These are phyloP conservation scores for Digitonthophagus gazella DNA, from an alignment of 2,888 invertebrate genomes.

Conservation along the genomic window DNA sequence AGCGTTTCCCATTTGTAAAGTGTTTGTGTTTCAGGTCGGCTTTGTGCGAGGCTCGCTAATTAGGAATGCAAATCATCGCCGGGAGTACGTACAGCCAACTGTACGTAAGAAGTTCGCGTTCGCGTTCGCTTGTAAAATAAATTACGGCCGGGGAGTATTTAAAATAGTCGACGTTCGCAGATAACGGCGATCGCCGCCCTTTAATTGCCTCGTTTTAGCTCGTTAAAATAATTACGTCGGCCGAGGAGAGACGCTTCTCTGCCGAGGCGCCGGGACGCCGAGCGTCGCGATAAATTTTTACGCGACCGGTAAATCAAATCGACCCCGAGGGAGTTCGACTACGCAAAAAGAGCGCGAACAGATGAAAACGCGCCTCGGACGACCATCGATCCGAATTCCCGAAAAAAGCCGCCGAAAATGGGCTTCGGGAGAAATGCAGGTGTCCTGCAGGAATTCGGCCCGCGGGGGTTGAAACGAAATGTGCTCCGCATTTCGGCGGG, in stretches of 20 bases:
- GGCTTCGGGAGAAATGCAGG: background rate
- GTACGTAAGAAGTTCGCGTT: background rate
- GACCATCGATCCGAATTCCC: background rate
- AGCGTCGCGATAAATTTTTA: background rate
- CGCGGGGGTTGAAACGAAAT: background rate
- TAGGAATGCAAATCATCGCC: background rate
- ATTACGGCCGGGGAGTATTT: background rate
- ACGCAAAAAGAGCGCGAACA: background rate
- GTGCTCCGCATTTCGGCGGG: background rate
- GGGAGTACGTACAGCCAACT: background rate
- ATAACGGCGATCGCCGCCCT: background rate
- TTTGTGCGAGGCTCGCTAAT: background rate
- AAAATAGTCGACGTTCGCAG: background rate
- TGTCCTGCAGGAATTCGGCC: background rate
- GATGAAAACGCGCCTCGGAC: background rate
- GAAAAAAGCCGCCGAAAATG: background rate
- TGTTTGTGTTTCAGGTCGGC: background rate
- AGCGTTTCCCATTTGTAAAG: background rate
- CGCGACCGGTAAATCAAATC: background rate
- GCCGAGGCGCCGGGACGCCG: background rate
- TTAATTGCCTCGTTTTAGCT: background rate
- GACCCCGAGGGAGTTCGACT: background rate
- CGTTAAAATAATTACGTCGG: background rate
- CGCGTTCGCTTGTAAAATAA: background rate
- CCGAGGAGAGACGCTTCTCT: background rate